phyloP scores from a whole-genome alignment of 2,113 vertebrate genomes.

The Hylia prasina region DNA sequence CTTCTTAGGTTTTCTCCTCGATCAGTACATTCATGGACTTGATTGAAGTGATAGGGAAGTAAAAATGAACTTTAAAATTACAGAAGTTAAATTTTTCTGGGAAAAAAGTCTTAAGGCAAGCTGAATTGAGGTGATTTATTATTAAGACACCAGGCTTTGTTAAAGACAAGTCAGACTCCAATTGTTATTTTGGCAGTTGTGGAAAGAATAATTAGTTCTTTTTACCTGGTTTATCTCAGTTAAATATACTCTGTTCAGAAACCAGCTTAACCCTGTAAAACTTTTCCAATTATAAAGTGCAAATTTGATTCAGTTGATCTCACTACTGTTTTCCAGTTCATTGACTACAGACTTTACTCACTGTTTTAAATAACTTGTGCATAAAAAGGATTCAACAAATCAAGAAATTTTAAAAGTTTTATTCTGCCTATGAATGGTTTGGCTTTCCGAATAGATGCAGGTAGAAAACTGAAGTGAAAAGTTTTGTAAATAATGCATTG shows the following conservation, averaged over 20 bases:
- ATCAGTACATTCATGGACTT: rapidly evolving
- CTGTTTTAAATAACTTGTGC: neutral
- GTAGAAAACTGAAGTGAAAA: neutral
- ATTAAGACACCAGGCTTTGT: neutral
- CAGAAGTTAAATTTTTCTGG: neutral
- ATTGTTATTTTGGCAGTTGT: neutral
- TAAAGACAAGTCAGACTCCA: neutral
- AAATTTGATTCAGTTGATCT: neutral
- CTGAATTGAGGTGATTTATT: neutral
- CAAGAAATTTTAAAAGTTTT: neutral
- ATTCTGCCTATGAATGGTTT: neutral
- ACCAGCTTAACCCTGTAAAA: neutral
- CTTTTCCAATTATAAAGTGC: neutral
- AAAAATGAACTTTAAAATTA: neutral
- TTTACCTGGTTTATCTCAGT: neutral
- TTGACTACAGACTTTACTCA: neutral
- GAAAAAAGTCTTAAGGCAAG: neutral
- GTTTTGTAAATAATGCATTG: neutral
- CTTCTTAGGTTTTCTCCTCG: neutral
- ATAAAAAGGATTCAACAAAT: neutral
- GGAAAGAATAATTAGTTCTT: neutral
- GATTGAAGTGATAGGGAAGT: neutral
- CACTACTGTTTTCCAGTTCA: neutral
- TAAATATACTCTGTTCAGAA: neutral
- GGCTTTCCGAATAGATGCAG: neutral